These are phyloP conservation scores for Galerucella calmariensis DNA, from an alignment of 2,888 invertebrate genomes.

Conservation along the genomic window DNA sequence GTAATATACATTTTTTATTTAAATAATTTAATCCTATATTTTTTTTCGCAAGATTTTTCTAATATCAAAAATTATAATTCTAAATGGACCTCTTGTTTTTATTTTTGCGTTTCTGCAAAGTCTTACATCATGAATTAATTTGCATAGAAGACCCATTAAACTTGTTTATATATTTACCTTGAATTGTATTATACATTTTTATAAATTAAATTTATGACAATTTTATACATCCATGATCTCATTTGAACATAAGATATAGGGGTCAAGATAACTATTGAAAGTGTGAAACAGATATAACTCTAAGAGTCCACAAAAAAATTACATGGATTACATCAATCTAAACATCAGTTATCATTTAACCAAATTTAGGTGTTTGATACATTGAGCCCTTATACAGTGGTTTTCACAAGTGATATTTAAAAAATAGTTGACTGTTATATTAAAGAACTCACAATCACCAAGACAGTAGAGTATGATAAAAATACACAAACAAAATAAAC, in stretches of 20 bases:
- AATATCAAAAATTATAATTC: not conserved
- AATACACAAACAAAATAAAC: no score
- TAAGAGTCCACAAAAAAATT: no score
- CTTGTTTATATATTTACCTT: constrained; percentile 20
- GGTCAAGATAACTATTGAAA: not conserved
- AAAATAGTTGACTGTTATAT: no score
- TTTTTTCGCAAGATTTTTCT: no score
- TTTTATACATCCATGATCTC: constrained; percentile 31
- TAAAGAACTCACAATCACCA: no score
- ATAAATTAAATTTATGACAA: constrained; percentile 8
- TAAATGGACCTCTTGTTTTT: not conserved
- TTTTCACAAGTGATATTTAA: no score
- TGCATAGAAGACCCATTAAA: constrained; percentile 15
- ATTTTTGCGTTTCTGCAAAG: not conserved
- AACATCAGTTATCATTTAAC: no score
- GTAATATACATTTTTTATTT: constrained; percentile 65
- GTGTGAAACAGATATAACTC: no score
- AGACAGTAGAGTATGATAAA: no score
- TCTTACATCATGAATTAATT: constrained; percentile 8
- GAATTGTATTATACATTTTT: constrained; percentile 20
- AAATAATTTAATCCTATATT: not conserved
- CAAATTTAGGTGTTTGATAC: no score
- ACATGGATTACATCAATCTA: no score
- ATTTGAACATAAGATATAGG: constrained; percentile 7
- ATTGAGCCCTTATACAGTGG: no score